phyloP scores from a whole-genome alignment of 2,888 invertebrate genomes.

The Malacosoma neustria region DNA sequence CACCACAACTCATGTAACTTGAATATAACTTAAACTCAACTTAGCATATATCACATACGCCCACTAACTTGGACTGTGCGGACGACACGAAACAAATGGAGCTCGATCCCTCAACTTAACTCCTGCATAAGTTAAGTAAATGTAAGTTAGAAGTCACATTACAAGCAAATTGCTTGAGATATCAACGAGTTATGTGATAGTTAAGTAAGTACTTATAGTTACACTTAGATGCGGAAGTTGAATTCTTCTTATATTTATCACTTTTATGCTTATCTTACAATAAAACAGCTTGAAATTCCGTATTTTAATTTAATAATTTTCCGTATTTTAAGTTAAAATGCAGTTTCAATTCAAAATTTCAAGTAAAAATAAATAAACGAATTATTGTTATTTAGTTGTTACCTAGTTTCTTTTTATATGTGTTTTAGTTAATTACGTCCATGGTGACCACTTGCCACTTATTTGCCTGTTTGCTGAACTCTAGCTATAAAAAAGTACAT shows the following conservation, averaged over 20 bases:
- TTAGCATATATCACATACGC: constrained; percentile 28
- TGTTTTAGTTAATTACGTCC: too few species aligned
- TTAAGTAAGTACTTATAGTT: neutral
- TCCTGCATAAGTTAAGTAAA: constrained; percentile 14
- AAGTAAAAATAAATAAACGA: too few species aligned
- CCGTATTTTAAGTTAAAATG: too few species aligned
- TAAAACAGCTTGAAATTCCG: too few species aligned
- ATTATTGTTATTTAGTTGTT: too few species aligned
- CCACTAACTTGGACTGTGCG: constrained; percentile 24
- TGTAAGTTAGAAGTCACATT: constrained; percentile 8
- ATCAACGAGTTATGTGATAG: neutral
- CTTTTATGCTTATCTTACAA: too few species aligned
- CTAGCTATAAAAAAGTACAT: neutral
- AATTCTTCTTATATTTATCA: neutral
- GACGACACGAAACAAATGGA: constrained; percentile 26
- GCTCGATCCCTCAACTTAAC: constrained; percentile 27
- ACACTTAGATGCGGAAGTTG: neutral
- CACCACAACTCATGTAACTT: constrained; percentile 4
- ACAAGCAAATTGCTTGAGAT: neutral
- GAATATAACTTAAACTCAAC: constrained; percentile 13
- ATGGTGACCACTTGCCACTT: neutral
- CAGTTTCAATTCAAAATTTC: too few species aligned
- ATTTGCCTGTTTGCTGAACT: neutral
- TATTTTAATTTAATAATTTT: too few species aligned
- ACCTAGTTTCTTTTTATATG: too few species aligned